Evolutionary conservation across 2,888 invertebrate species (phyloP), one percentile per base, ranked within the genome.

Genomic region (Ligdia adustata): DNA sequence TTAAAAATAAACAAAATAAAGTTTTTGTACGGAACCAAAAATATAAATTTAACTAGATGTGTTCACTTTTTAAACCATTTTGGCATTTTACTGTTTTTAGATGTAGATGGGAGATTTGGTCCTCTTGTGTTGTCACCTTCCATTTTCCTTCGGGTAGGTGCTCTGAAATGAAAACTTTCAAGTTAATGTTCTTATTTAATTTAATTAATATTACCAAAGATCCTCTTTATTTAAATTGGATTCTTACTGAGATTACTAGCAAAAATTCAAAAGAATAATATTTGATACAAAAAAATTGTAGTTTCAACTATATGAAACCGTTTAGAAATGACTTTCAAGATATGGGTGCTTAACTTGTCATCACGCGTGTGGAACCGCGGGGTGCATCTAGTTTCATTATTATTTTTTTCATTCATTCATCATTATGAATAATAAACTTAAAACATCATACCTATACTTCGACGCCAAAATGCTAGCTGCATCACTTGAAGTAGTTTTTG

Each of bases 361-460:
- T n/a, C n/a, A n/a, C n/a, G n/a, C n/a, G n/a, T n/a, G n/a, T n/a
- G n/a, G n/a, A n/a, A n/a, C n/a, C n/a, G n/a, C n/a, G n/a, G n/a
- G n/a, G n/a, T n/a, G n/a, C n/a, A n/a, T n/a, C n/a, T n/a, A n/a
- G n/a, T n/a, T n/a, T n/a, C n/a, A n/a, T n/a, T n/a, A n/a, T n/a
- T n/a, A n/a, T n/a, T n/a, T n/a, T n/a, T n/a, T n/a, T n/a, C n/a
- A n/a, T n/a, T n/a, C n/a, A n/a, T n/a, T n/a, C n/a, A n/a, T n/a
- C n/a, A n/a, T n/a, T n/a, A n/a, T n/a, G n/a, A n/a, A n/a, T n/a
- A n/a, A n/a, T n/a, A n/a, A n/a, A n/a, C n/a, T n/a, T n/a, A n/a
- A n/a, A n/a, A n/a, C n/a, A n/a, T n/a, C n/a, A n/a, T 77, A 93
- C 93, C 95, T 92, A 60, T 93, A 91, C 82, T 93, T 93, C 13